Evolutionary conservation across 2,113 vertebrate species (phyloP).

Genomic region (Oostethus manadensis): DNA sequence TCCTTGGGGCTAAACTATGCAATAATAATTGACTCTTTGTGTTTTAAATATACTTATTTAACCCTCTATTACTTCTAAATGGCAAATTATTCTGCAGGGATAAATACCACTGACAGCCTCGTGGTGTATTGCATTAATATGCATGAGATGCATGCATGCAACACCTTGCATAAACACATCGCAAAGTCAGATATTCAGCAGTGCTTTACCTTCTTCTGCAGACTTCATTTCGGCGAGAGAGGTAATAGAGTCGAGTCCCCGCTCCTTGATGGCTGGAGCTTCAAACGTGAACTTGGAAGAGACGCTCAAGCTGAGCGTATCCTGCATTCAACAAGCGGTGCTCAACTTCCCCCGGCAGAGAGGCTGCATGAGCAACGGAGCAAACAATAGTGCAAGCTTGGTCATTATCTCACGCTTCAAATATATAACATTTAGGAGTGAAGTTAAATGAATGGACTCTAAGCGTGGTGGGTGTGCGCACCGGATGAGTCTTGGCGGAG

Average conservation of each 20-base stretch:
- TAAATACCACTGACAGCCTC: not conserved
- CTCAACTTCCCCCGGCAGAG: constrained; percentile 38
- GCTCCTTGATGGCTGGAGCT: constrained; percentile 69
- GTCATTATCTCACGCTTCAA: not conserved
- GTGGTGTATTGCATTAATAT: not conserved
- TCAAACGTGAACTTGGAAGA: constrained; percentile 76
- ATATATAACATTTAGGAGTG: not conserved
- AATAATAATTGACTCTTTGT: not conserved
- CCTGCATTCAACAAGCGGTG: constrained; percentile 75
- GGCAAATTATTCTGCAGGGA: not conserved
- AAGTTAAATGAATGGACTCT: constrained; percentile 10
- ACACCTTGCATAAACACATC: not conserved
- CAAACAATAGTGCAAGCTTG: not conserved
- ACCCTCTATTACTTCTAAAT: not conserved
- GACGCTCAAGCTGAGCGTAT: constrained; percentile 59
- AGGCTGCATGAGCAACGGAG: constrained; percentile 3
- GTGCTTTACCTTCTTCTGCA: constrained; percentile 86
- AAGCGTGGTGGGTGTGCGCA: constrained; percentile 9
- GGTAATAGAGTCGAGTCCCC: constrained; percentile 63
- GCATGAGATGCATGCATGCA: not conserved
- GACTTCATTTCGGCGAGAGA: constrained; percentile 82
- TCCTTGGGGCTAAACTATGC: not conserved
- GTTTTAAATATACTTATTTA: not conserved
- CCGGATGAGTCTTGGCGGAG: not conserved
- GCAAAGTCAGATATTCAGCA: not conserved